A percentile compares a stretch with the other conserved stretches of the same genome.
Conservation (phyloP, 2,113 vertebrate genomes). For the Solenodon paradoxus region DNA sequence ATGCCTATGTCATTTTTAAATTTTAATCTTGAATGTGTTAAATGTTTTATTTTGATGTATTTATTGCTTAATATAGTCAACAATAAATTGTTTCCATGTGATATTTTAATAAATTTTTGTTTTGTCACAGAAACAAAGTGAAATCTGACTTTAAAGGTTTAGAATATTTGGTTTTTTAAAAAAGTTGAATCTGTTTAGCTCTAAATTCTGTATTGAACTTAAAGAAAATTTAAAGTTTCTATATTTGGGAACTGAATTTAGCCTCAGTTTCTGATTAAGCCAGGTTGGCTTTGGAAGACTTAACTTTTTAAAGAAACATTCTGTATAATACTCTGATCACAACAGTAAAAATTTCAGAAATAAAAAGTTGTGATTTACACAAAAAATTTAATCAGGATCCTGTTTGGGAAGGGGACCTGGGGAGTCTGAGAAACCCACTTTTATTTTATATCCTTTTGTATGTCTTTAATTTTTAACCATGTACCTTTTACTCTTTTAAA, state of each 20-base stretch:
- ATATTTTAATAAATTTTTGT: background rate
- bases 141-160: conserved; percentile 11
- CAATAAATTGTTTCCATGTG: conserved; percentile 35
- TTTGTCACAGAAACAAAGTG: background rate
- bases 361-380: background rate
- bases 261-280: background rate
- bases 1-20: background rate
- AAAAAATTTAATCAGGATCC: background rate
- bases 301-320: background rate
- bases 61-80: background rate
- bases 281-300: background rate
- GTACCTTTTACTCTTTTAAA: conserved; percentile 8
- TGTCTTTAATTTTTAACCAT: background rate
- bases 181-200: background rate
- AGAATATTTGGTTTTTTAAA: background rate
- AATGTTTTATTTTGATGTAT: background rate
- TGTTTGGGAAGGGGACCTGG: background rate
- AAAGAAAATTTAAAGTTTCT: background rate
- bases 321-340: background rate
- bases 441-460: background rate
- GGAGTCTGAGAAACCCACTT: background rate
- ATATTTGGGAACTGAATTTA: background rate
- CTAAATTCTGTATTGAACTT: background rate
- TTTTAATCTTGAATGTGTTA: background rate
- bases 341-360: conserved; percentile 5